Evolutionary conservation across 2,888 invertebrate species (phyloP).

Genomic region (Phytoseiulus persimilis): DNA sequence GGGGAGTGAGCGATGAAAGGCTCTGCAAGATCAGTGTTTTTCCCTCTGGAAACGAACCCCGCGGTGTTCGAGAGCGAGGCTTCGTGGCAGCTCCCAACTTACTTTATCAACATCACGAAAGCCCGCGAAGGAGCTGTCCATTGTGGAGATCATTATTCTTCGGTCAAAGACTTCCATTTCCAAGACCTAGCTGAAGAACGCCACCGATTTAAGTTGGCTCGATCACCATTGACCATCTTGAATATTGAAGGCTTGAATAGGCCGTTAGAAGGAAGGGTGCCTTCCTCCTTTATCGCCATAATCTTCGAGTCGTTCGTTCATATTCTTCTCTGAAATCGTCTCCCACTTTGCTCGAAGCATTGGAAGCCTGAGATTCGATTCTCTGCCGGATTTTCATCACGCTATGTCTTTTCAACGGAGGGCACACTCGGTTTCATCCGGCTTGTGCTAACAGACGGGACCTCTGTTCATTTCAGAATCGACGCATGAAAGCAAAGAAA

Average conservation of each 20-base stretch:
- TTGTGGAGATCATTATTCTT: background rate
- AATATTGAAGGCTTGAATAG: background rate
- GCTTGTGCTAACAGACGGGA: background rate
- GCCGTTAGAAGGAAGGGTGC: background rate
- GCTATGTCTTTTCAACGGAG: no score
- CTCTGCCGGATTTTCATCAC: no score
- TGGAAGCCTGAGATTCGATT: background rate
- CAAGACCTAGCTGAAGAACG: background rate
- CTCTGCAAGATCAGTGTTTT: no score
- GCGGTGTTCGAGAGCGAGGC: no score
- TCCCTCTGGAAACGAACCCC: no score
- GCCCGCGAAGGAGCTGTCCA: background rate
- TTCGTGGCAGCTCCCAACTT: background rate
- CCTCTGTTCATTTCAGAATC: conserved; percentile 10
- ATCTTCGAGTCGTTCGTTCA: background rate
- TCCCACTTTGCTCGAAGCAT: background rate
- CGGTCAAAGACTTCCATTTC: background rate
- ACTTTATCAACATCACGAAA: background rate
- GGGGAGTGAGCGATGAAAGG: no score
- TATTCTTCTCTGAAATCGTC: background rate
- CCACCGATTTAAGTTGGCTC: background rate
- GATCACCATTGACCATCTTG: background rate
- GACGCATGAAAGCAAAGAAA: conserved; percentile 26
- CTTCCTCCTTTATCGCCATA: background rate
- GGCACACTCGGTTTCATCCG: background rate